These are phyloP conservation scores for Propithecus perrieri DNA, from an alignment of 2,797 vertebrate genomes.

Conservation along the genomic window DNA sequence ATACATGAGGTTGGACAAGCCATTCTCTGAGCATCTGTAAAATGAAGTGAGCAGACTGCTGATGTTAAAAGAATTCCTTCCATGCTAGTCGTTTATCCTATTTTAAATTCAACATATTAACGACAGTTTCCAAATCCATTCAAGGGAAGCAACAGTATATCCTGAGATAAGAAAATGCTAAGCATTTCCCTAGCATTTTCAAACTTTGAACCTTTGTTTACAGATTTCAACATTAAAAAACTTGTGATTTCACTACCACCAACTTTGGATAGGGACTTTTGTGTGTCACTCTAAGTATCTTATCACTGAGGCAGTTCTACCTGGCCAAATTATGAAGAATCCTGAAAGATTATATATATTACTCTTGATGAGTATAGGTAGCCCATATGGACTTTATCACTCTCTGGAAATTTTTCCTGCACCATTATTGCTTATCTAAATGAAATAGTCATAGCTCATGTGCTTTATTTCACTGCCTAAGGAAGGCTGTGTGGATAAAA, in stretches of 20 bases:
- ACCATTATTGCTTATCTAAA: neutral
- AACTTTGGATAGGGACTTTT: neutral
- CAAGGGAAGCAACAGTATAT: neutral
- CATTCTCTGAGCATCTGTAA: neutral
- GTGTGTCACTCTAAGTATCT: neutral
- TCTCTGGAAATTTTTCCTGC: neutral
- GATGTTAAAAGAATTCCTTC: neutral
- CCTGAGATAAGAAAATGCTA: neutral
- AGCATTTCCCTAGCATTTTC: neutral
- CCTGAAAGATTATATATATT: neutral
- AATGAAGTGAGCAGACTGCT: neutral
- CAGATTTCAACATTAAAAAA: neutral
- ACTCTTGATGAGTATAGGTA: neutral
- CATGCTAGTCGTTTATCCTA: neutral
- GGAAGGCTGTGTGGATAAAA: neutral
- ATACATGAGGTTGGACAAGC: neutral
- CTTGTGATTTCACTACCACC: neutral
- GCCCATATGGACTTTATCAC: neutral
- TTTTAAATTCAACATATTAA: slow-evolving; percentile 23
- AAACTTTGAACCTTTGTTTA: neutral
- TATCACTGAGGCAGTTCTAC: neutral
- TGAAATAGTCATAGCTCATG: neutral
- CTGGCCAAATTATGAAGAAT: neutral
- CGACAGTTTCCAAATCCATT: neutral
- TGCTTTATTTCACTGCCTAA: neutral